Conservation (phyloP, 2,113 vertebrate genomes). For the Hiodon tergisus region DNA sequence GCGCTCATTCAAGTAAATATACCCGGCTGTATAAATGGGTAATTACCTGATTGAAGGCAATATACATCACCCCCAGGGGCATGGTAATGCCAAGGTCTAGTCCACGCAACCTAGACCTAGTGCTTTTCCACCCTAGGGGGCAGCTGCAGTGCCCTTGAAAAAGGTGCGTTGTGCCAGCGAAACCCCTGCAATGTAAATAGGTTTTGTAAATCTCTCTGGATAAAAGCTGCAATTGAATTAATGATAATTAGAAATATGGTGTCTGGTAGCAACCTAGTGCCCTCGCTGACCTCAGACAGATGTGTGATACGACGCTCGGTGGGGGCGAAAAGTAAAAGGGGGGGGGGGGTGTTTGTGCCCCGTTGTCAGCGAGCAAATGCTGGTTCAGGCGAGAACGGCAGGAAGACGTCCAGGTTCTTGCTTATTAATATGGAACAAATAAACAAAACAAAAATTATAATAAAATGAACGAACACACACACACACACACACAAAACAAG, state of each 20-base stretch:
- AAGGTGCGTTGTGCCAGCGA: neutral
- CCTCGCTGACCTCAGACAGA: neutral
- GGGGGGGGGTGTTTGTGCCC: neutral
- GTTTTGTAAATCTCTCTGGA: too few relatives aligned
- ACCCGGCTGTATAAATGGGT: too few relatives aligned
- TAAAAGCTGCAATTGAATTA: neutral
- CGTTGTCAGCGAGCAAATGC: constrained; percentile 41
- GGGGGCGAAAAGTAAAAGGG: neutral
- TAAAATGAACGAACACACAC: constrained; percentile 29
- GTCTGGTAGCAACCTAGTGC: neutral
- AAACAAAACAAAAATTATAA: constrained; percentile 31
- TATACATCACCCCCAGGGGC: neutral
- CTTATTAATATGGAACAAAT: constrained; percentile 48
- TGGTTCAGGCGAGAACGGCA: constrained; percentile 36
- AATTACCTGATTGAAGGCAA: too few relatives aligned
- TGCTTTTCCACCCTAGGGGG: neutral
- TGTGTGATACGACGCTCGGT: neutral
- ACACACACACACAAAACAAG: constrained; percentile 60
- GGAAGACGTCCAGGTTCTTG: constrained; percentile 51
- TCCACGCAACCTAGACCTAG: too few relatives aligned
- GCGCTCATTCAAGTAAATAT: too few relatives aligned
- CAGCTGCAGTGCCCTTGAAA: neutral
- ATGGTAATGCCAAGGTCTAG: too few relatives aligned
- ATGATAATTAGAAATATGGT: neutral
- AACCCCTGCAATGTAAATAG: neutral